Percentiles rank a stretch among this genome's conserved stretches.
phyloP scores from a whole-genome alignment of 2,797 vertebrate genomes.

The Smutsia gigantea region DNA sequence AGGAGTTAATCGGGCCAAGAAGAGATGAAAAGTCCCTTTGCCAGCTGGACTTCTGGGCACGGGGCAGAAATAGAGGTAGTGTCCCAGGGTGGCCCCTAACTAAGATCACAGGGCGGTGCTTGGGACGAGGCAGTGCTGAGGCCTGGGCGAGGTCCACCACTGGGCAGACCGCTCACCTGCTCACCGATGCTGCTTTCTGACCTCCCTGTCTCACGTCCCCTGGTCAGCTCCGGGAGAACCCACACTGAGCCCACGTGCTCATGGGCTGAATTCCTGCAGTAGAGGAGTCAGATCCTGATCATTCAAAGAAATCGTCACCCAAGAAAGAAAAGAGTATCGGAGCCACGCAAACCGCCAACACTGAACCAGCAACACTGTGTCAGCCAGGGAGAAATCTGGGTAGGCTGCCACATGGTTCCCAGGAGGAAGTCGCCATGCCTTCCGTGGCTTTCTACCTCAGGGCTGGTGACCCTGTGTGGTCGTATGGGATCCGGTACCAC shows the following conservation, averaged over 20 bases:
- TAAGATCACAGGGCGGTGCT: no score
- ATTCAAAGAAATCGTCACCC: background rate
- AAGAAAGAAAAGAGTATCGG: background rate
- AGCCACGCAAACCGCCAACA: background rate
- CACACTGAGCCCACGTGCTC: background rate
- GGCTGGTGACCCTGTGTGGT: fast-evolving
- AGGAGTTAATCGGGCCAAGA: background rate
- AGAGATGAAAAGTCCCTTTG: background rate
- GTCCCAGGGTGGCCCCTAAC: no score
- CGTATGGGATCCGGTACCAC: fast-evolving
- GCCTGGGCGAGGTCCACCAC: no score
- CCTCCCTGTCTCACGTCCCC: background rate
- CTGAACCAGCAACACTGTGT: background rate
- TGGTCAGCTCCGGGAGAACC: background rate
- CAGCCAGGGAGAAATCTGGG: background rate
- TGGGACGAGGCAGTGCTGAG: background rate
- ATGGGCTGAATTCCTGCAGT: fast-evolving
- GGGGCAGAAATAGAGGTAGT: no score
- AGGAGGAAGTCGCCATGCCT: background rate
- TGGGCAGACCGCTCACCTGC: background rate
- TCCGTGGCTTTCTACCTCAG: no score
- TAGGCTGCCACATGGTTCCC: fast-evolving
- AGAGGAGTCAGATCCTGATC: background rate
- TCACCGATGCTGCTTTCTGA: background rate
- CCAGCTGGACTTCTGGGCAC: no score